Conservation (phyloP, 2,113 vertebrate species). For the Cheirogaleus medius region DNA sequence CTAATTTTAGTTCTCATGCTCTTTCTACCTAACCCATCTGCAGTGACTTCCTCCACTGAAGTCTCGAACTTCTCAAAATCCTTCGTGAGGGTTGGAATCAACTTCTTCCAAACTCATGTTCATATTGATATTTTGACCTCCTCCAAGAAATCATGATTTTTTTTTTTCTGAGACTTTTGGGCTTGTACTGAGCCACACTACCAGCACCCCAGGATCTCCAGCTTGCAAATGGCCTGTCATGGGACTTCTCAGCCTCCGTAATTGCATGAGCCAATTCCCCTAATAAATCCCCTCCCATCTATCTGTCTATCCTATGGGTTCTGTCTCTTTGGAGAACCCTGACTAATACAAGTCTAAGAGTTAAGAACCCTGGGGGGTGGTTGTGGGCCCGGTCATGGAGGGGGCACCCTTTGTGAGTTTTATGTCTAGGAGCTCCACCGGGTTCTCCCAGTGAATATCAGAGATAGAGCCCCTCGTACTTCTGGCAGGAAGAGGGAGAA, state of each 20-base stretch:
- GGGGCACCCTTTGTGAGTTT: neutral
- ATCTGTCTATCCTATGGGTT: neutral
- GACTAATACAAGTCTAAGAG: neutral
- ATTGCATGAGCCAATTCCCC: neutral
- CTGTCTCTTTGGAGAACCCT: neutral
- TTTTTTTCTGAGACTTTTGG: neutral
- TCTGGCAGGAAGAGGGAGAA: too few species aligned
- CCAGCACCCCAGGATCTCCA: neutral
- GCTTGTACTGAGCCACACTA: neutral
- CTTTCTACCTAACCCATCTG: too few species aligned
- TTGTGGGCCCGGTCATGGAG: neutral
- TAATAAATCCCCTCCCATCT: neutral
- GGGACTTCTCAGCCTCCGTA: neutral
- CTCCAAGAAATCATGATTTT: too few species aligned
- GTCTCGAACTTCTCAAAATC: too few species aligned
- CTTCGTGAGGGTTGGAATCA: too few species aligned
- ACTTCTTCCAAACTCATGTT: too few species aligned
- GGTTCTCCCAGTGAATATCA: too few species aligned
- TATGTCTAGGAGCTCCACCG: neutral
- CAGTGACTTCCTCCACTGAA: too few species aligned
- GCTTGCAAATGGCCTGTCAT: neutral
- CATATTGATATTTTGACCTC: too few species aligned
- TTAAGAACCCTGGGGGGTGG: neutral
- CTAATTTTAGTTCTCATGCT: too few species aligned
- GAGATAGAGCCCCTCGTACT: too few species aligned